Evolutionary conservation across 1,140 invertebrate genomes (phyloP), one percentile per base, ranked within the genome.

Genomic region (honey bee (Apis mellifera)): DNA sequence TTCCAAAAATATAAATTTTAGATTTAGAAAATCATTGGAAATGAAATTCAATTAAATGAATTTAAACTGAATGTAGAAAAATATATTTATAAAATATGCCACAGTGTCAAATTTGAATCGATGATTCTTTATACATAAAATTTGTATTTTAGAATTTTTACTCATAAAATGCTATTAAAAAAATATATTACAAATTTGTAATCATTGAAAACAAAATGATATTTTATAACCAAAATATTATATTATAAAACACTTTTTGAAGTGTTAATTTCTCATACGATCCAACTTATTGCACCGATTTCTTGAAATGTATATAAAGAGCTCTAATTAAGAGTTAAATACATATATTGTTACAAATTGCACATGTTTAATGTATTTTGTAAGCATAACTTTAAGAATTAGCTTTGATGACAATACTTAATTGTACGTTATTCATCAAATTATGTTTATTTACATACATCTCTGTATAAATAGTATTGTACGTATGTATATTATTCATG

Each of bases 371-470:
- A 84, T 23, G 55, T 89, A 89, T 82, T 75, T 87, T 81, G 19
- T 86, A 87, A 89, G 80, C n/a, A 62, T 84, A 87, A 60, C n/a
- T 86, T 52, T 87, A 87, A 86, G 83, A 71, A 86, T 87, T 86
- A 84, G 60, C 68, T 87, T 87, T 70, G 82, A 79, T 54, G 42
- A 76, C 66, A 87, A 87, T 77, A 81, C 65, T 83, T 86, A 84
- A 42, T 64, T 81, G 42, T 77, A 77, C 13, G 68, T 82, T 69
- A 68, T 52, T 62, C 71, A 75, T 74, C 50, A 83, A 78, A 82
- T 82, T 84, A 66, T 79, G 32, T 68, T 74, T 50, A 77, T 74
- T 62, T 76, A 54, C 70, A 69, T 89, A 79, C 70, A 72, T 82
- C 32, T 62, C 50, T 89, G 68, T 86, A 88, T 78, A 81, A 78